Evolutionary conservation across 2,113 vertebrate species (phyloP).

Genomic region (Oriolus oriolus): DNA sequence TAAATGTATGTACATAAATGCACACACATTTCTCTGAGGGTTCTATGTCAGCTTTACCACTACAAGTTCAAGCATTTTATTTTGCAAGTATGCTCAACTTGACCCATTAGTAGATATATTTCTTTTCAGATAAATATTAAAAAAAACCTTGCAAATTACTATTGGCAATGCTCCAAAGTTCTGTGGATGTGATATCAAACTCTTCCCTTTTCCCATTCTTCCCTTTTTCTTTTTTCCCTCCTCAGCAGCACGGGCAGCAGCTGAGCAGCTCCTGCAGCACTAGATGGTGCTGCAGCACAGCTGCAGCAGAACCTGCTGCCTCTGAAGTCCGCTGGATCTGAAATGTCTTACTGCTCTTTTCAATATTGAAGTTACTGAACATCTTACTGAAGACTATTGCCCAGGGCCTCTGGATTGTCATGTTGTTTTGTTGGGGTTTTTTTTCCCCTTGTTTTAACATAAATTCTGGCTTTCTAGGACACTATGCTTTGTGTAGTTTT

Average conservation of each 20-base stretch:
- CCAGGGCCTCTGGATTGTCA: not conserved
- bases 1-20: not conserved
- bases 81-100: not conserved
- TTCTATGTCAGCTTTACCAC: not conserved
- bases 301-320: not conserved
- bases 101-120: rapidly evolving
- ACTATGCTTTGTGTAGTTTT: not conserved
- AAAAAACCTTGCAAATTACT: not conserved
- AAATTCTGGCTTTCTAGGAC: not conserved
- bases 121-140: not conserved
- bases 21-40: not conserved
- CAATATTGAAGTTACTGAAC: not conserved
- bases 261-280: not conserved
- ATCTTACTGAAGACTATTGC: not conserved
- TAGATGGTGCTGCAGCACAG: constrained; percentile 70
- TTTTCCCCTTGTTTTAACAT: not conserved
- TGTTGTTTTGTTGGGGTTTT: rapidly evolving
- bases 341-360: not conserved
- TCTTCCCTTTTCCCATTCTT: not conserved
- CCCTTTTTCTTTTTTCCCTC: no score
- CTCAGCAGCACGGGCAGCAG: not conserved
- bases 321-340: rapidly evolving
- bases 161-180: not conserved
- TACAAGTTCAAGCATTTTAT: not conserved
- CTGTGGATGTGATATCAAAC: not conserved